A percentile compares a stretch with the other conserved stretches of the same genome.
phyloP scores from a whole-genome alignment of 1,140 invertebrate species.

The Drosophila micromelanica region DNA sequence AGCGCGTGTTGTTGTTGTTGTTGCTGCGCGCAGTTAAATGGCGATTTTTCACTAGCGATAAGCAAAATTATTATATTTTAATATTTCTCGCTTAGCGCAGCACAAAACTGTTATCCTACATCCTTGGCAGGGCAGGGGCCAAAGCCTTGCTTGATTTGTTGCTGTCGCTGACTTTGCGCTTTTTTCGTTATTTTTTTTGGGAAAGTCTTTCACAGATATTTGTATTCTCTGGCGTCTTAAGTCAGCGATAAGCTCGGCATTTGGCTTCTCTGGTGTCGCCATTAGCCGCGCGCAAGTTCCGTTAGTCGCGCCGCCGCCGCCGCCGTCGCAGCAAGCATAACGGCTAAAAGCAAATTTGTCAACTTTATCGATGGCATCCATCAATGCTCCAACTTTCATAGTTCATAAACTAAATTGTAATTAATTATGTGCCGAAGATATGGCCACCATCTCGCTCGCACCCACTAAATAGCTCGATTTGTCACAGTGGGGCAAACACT shows the following conservation, averaged over 20 bases:
- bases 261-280: conserved; percentile 33
- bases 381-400: conserved; percentile 59
- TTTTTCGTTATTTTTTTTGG: background rate
- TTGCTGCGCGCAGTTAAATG: conserved; percentile 62
- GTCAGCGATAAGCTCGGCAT: conserved; percentile 25
- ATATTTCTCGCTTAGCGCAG: conserved; percentile 74
- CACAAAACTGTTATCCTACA: conserved; percentile 43
- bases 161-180: conserved; percentile 41
- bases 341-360: conserved; percentile 70
- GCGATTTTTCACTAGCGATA: conserved; percentile 73
- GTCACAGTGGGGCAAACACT: conserved; percentile 51
- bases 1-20: conserved; percentile 11
- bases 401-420: conserved; percentile 80
- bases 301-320: background rate
- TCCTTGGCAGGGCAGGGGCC: conserved; percentile 23
- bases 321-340: conserved; percentile 19
- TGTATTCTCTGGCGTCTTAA: conserved; percentile 32
- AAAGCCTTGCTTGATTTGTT: conserved; percentile 52
- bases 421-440: conserved; percentile 71
- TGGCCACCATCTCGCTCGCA: background rate
- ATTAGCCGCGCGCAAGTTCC: conserved; percentile 7
- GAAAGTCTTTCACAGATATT: background rate
- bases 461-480: conserved; percentile 66
- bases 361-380: conserved; percentile 70
- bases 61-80: conserved; percentile 77